Evolutionary conservation across 2,113 vertebrate genomes (phyloP), one percentile per base, ranked within the genome.

Genomic region (Pterocles gutturalis): DNA sequence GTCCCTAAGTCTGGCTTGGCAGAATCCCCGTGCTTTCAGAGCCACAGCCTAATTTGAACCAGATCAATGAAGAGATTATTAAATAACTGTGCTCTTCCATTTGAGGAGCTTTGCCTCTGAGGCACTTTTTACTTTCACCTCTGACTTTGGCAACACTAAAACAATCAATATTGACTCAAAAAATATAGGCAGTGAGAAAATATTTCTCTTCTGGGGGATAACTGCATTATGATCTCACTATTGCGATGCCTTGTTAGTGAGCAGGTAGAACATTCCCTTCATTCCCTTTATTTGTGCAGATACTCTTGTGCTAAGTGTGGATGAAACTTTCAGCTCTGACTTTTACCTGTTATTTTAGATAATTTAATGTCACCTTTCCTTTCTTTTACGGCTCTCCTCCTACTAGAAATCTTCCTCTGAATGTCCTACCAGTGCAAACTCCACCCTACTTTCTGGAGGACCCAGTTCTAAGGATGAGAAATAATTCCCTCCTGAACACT

Each of bases 1-100:
- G 24, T 55, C 28, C 17, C 20, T 29, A 57, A 28, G 17, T 57
- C 62, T 78, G 57, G 43, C 54, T 80, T 83, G 33, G 69, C 41
- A 75, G 38, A 94, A 46, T 64, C 54, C 49, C 13, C 22, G 0
- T 0, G 2, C n/a, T 76, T 93, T 71, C 5, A 17, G 73, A 90
- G 21, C 71, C 69, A 69, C 46, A 82, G 85, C 25, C 80, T 72
- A 49, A 88, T 95, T 75, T 91, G 18, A 73, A 46, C 38, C 45
- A 87, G 78, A 95, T 89, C 85, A 75, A 67, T 90, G 48, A 79
- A 69, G 54, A 83, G 62, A 77, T 90, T 79, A 87, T 95, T 95
- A 58, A 96, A 90, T 86, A 94, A 93, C 67, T 28, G 55, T 93
- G 51, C 29, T 88, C 28, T 83, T 95, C 78, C 48, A 71, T 96